Base-by-base conservation (phyloP, 2,888 invertebrate genomes). In the Cephus sareptanus region DNA sequence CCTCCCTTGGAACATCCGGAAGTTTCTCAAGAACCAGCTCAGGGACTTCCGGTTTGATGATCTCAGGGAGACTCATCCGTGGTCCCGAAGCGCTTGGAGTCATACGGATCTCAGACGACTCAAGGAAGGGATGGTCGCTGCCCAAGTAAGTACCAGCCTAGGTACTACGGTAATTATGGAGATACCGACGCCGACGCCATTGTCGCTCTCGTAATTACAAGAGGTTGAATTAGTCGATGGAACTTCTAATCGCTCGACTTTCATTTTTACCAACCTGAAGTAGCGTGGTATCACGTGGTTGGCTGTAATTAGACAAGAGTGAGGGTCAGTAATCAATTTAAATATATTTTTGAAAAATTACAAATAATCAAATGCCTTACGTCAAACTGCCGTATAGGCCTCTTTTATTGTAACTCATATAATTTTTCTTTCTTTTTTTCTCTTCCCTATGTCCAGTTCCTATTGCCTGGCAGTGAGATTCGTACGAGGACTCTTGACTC, bases 1-100 rank as follows among this genome's bases (percentile, higher is more conserved):
- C 92, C 93, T 97, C 83, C 97, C 97, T 23, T 97, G 97, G 97
- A 97, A 97, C 92, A 96, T 97, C 91, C 93, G 97, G 84, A 97
- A 97, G 92, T 97, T 97, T 92, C 94, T 97, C 91, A 97, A 97
- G 92, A 97, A 97, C 92, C 95, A 96, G 91, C 94, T 97, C 86
- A 96, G 96, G 91, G 96, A 96, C 91, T 96, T 97, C 91, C 94
- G 94, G 87, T 95, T 96, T 91, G 94, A 95, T 91, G 94, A 95
- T 91, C 92, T 96, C 77, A 92, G 94, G 85, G 93, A 94, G 83
- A 94, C 95, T 73, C 94, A 94, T 85, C 96, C 95, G 23, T 96
- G 96, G 96, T 94, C 94, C 37, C 93, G 93, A 81, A 95, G 94
- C 90, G 94, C 94, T 84, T 96, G 96, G 96, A 95, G 95, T 86